Percentiles rank a stretch among this genome's conserved stretches.
Conservation (phyloP, 2,113 vertebrate genomes). For the Neodontobutis hainanensis region DNA sequence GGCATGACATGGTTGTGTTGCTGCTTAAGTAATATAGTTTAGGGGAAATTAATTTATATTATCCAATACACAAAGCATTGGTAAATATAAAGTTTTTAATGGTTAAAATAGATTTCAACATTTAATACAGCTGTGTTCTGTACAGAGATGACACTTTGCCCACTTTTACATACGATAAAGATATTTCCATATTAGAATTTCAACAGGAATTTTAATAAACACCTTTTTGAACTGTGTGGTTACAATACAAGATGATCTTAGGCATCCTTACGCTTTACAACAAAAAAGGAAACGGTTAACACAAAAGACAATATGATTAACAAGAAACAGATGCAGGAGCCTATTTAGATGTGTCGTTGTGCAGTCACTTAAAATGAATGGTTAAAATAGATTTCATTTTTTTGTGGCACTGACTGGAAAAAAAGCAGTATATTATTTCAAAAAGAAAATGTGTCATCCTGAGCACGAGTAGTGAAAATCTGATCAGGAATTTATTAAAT, state of each 20-base stretch:
- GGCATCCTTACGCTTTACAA: conserved; percentile 21
- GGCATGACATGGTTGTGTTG: not conserved
- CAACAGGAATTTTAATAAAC: conserved; percentile 15
- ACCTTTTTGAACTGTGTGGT: conserved; percentile 1
- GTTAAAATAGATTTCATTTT: no score
- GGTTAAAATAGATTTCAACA: not conserved
- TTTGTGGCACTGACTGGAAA: conserved; percentile 5
- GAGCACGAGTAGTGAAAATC: not conserved
- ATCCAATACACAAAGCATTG: not conserved
- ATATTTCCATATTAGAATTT: not conserved
- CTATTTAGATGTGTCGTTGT: not conserved
- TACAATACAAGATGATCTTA: conserved; percentile 13
- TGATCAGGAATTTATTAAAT: not conserved
- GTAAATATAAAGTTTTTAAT: no score
- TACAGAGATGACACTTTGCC: not conserved
- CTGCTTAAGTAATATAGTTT: no score
- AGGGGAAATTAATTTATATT: not conserved
- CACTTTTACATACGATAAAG: not conserved
- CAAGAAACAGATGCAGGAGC: conserved; percentile 17
- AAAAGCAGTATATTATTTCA: no score
- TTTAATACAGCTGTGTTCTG: conserved; percentile 6
- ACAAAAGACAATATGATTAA: conserved; percentile 8
- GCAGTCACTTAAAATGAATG: no score
- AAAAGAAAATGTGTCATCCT: no score
- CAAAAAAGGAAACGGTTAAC: conserved; percentile 11